phyloP scores from a whole-genome alignment of 23 tunicate genomes.

The Diplosoma virens region DNA sequence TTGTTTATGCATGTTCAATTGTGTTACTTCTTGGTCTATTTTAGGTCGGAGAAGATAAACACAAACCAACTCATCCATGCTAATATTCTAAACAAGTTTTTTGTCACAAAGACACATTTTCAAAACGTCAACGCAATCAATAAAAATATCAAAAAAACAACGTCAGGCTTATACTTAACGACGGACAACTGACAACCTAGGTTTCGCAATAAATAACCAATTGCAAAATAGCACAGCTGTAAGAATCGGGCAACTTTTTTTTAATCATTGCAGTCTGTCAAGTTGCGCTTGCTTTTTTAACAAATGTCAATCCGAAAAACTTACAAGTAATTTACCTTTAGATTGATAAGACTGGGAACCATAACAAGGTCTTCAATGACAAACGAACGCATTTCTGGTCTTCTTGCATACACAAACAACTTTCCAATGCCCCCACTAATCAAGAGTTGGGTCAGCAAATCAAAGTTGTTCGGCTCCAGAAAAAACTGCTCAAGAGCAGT shows the following conservation, averaged over 20 bases:
- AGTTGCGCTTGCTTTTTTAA: background rate
- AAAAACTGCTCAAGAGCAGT: slow-evolving; percentile 86
- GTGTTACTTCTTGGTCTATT: slow-evolving; percentile 55
- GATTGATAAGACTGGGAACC: slow-evolving; percentile 65
- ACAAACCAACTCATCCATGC: slow-evolving; percentile 61
- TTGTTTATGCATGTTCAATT: slow-evolving; percentile 70
- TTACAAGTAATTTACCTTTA: slow-evolving; percentile 28
- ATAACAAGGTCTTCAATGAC: slow-evolving; percentile 70
- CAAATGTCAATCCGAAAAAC: background rate
- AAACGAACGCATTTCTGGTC: slow-evolving; percentile 77
- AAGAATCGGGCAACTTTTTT: too few species aligned
- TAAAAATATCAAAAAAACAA: background rate
- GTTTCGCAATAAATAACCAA: too few species aligned
- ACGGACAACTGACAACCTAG: too few species aligned
- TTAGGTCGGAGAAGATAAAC: slow-evolving; percentile 59
- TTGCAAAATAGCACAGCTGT: too few species aligned
- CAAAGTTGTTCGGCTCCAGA: slow-evolving; percentile 67
- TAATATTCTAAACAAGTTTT: slow-evolving; percentile 54
- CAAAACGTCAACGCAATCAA: too few species aligned
- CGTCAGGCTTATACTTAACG: too few species aligned
- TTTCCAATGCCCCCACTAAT: slow-evolving; percentile 52
- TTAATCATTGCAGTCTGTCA: too few species aligned
- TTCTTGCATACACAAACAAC: slow-evolving; percentile 69
- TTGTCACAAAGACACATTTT: too few species aligned
- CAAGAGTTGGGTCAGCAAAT: slow-evolving; percentile 65